These are phyloP conservation scores for Porites rus DNA, from an alignment of 92 coral and sea anemone species.

Conservation along the genomic window DNA sequence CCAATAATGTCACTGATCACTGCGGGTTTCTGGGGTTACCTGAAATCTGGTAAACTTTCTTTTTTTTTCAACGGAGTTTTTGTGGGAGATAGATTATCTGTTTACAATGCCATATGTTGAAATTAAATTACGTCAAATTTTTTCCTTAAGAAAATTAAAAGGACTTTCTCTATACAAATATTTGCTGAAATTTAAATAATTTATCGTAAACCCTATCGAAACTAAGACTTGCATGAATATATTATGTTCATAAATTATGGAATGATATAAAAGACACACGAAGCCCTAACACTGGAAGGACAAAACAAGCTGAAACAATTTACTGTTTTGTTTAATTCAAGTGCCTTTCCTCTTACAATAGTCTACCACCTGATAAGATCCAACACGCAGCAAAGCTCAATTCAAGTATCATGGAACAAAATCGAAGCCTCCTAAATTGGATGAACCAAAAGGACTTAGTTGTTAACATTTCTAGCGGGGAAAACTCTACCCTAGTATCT, in stretches of 20 bases:
- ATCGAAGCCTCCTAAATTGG: neutral
- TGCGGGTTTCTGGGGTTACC: no score
- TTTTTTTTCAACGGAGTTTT: neutral
- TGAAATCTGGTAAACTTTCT: no score
- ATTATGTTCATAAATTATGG: conserved; percentile 6
- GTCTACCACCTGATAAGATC: neutral
- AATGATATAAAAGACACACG: no score
- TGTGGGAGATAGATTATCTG: neutral
- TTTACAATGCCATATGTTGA: neutral
- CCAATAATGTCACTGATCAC: no score
- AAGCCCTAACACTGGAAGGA: neutral
- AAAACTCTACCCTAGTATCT: neutral
- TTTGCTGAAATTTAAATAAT: conserved; percentile 12
- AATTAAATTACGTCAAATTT: neutral
- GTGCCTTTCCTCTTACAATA: neutral
- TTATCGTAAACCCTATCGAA: neutral
- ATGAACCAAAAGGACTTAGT: neutral
- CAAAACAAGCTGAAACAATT: neutral
- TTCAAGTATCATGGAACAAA: neutral
- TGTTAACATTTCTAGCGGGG: neutral
- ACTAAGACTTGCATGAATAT: conserved; percentile 2
- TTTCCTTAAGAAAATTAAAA: neutral
- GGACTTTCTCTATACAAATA: conserved; percentile 11
- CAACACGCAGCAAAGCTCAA: neutral
- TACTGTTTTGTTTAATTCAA: neutral